phyloP scores from a whole-genome alignment of 2,797 vertebrate genomes.

The Neomorphus geoffroyi region DNA sequence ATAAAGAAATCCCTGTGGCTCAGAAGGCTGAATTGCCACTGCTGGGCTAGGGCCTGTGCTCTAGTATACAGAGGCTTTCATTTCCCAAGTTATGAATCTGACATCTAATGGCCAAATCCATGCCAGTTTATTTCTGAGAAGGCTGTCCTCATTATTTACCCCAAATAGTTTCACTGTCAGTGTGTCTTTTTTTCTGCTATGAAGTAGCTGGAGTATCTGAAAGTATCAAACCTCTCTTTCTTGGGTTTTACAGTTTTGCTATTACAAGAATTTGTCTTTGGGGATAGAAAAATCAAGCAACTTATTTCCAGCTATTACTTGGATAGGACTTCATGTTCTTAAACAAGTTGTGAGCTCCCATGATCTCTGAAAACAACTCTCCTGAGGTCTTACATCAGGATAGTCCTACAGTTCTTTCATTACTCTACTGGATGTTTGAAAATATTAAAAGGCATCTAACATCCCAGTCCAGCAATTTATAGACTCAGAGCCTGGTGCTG shows the following conservation, averaged over 20 bases:
- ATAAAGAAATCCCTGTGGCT: conserved; percentile 63
- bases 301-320: conserved; percentile 67
- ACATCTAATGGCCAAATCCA: conserved; percentile 63
- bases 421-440: conserved; percentile 65
- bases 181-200: background rate
- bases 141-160: conserved; percentile 62
- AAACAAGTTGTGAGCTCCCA: conserved; percentile 60
- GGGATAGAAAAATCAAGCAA: conserved; percentile 64
- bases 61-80: conserved; percentile 55
- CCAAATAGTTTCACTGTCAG: conserved; percentile 55
- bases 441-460: conserved; percentile 70
- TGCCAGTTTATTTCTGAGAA: conserved; percentile 57
- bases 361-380: conserved; percentile 60
- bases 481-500: background rate
- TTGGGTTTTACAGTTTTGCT: conserved; percentile 62
- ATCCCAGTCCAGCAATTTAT: conserved; percentile 65
- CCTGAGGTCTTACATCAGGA: conserved; percentile 41
- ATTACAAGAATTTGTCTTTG: conserved; percentile 67
- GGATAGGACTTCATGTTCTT: conserved; percentile 61
- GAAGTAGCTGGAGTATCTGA: conserved; percentile 17
- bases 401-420: conserved; percentile 60
- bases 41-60: conserved; percentile 12
- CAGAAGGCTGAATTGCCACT: conserved; percentile 48
- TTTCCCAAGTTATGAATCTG: conserved; percentile 65
- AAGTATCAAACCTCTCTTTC: conserved; percentile 55